Percentiles rank a stretch among this genome's conserved stretches.
These are phyloP conservation scores for Centropristis striata DNA, from an alignment of 2,113 vertebrate genomes.

Conservation along the genomic window DNA sequence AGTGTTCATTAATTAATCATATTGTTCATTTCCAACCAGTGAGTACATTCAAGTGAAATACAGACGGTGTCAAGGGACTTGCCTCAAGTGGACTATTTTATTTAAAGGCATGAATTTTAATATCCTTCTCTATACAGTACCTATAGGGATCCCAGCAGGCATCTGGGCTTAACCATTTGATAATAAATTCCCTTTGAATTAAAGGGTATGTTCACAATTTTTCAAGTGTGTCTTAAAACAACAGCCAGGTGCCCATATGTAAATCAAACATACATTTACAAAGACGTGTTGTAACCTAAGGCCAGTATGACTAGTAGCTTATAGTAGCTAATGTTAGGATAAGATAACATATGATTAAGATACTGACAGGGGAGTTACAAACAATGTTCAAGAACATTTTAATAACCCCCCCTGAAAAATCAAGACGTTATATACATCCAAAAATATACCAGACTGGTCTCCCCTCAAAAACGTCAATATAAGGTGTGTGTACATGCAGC, in stretches of 20 bases:
- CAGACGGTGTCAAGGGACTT: constrained; percentile 17
- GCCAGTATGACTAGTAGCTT: not conserved
- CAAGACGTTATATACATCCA: too few relatives aligned
- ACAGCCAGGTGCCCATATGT: not conserved
- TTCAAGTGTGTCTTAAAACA: constrained; percentile 2
- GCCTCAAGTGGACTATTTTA: constrained; percentile 38
- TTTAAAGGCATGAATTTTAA: constrained; percentile 22
- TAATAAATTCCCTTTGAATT: not conserved
- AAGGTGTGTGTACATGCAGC: too few relatives aligned
- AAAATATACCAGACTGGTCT: too few relatives aligned
- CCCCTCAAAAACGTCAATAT: too few relatives aligned
- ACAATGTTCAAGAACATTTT: too few relatives aligned
- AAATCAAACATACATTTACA: not conserved
- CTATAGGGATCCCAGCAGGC: not conserved
- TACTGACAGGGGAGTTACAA: too few relatives aligned
- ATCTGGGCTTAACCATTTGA: constrained; percentile 11
- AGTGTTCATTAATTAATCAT: constrained; percentile 67
- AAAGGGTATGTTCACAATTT: not conserved
- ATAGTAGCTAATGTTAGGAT: not conserved
- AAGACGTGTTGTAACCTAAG: not conserved
- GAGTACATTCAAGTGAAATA: constrained; percentile 47
- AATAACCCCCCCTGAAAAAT: too few relatives aligned
- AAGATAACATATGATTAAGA: too few relatives aligned
- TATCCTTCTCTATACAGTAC: not conserved
- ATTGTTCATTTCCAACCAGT: constrained; percentile 52